phyloP scores from a whole-genome alignment of 92 coral and sea anemone genomes.

The Pocillopora grandis region DNA sequence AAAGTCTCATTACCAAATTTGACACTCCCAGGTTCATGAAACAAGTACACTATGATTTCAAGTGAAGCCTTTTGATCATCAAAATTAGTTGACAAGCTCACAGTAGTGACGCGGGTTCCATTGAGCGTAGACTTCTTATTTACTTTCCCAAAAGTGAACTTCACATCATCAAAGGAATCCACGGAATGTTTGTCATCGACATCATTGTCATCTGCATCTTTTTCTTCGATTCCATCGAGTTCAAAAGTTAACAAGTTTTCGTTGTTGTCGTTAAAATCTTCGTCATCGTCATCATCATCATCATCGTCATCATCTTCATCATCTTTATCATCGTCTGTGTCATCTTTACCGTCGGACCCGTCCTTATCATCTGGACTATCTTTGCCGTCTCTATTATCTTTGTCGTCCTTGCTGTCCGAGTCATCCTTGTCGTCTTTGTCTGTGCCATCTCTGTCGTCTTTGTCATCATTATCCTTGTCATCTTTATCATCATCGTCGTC shows the following conservation, averaged over 20 bases:
- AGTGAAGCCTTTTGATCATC: slow-evolving; percentile 3
- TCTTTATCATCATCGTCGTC: slow-evolving; percentile 21
- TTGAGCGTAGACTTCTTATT: background rate
- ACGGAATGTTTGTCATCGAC: slow-evolving; percentile 41
- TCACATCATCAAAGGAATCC: slow-evolving; percentile 24
- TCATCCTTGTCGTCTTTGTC: background rate
- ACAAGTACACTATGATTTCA: slow-evolving; percentile 34
- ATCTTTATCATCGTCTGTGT: background rate
- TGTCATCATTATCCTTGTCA: background rate
- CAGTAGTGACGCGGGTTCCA: background rate
- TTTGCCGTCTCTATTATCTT: background rate
- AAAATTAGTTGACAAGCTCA: slow-evolving; percentile 24
- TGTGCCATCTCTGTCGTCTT: background rate
- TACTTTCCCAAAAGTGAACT: slow-evolving; percentile 8
- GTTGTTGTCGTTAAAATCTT: slow-evolving; percentile 16
- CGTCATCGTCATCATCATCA: slow-evolving; percentile 19
- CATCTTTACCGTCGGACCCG: too few species aligned
- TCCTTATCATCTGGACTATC: background rate
- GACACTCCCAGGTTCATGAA: slow-evolving; percentile 16
- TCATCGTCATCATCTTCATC: slow-evolving; percentile 1
- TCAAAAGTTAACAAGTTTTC: slow-evolving; percentile 25
- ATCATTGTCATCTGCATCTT: slow-evolving; percentile 31
- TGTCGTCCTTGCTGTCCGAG: background rate
- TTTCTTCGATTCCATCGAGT: slow-evolving; percentile 31
- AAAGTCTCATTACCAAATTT: slow-evolving; percentile 36